Evolutionary conservation across 2,797 vertebrate genomes (phyloP).

Genomic region (Phrynocephalus forsythii): DNA sequence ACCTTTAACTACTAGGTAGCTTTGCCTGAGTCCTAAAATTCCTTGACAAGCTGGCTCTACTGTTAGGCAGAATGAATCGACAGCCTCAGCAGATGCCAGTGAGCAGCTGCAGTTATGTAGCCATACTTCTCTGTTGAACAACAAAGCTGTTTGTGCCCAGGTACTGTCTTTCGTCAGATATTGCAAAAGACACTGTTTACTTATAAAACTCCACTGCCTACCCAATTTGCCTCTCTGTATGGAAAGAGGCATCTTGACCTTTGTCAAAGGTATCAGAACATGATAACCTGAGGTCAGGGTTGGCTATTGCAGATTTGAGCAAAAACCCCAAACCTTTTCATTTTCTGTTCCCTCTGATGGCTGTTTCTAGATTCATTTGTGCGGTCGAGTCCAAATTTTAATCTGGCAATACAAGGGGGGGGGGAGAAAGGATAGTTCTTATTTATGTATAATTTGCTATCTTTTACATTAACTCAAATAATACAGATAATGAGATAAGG

Average conservation of each 20-base stretch:
- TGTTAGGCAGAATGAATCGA: neutral
- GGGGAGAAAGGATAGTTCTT: neutral
- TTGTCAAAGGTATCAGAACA: neutral
- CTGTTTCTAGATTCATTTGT: neutral
- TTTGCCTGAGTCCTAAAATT: neutral
- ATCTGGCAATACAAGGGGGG: neutral
- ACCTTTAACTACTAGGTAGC: neutral
- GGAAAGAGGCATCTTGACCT: neutral
- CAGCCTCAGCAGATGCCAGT: neutral
- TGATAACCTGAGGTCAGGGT: neutral
- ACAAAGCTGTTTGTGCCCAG: neutral
- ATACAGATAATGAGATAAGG: neutral
- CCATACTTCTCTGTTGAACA: neutral
- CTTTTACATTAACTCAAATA: slow-evolving; percentile 8
- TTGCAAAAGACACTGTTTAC: neutral
- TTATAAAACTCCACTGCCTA: neutral
- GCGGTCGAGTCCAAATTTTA: slow-evolving; percentile 6
- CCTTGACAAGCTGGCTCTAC: neutral
- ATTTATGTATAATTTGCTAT: slow-evolving; percentile 20
- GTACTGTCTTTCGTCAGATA: neutral
- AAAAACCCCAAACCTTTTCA: too few species aligned
- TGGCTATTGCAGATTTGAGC: neutral
- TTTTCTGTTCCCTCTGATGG: neutral
- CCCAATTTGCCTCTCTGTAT: neutral
- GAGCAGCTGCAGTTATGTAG: neutral